Conservation (phyloP, 2,888 invertebrate genomes). For the Phania funesta region DNA sequence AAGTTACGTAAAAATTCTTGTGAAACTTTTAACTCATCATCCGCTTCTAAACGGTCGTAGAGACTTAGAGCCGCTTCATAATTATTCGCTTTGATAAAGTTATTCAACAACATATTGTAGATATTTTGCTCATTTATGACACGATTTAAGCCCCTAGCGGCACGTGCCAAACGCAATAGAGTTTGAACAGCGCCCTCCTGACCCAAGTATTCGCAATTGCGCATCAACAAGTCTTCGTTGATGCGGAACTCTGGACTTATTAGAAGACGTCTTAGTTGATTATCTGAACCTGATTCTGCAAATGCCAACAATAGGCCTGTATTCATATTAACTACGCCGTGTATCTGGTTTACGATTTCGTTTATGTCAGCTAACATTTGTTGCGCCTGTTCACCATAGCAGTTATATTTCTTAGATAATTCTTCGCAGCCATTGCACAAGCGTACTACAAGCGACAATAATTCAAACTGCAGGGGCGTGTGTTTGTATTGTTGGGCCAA, state of each 20-base stretch:
- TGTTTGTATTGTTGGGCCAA: constrained; percentile 82
- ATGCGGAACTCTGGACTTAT: constrained; percentile 82
- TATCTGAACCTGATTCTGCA: constrained; percentile 81
- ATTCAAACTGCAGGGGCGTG: constrained; percentile 85
- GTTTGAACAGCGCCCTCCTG: constrained; percentile 75
- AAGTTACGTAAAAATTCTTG: constrained; percentile 76
- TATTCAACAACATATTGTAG: constrained; percentile 76
- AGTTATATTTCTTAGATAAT: constrained; percentile 68
- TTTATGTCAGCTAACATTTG: constrained; percentile 78
- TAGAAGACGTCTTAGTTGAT: constrained; percentile 80
- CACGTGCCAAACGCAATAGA: constrained; percentile 76
- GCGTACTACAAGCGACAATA: constrained; percentile 81
- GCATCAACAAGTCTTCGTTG: constrained; percentile 81
- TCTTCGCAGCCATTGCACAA: constrained; percentile 72
- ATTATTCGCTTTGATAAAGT: constrained; percentile 76
- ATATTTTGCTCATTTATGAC: constrained; percentile 77
- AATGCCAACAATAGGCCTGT: constrained; percentile 80
- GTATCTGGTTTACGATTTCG: constrained; percentile 77
- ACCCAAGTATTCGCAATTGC: constrained; percentile 81
- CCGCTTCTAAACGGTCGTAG: constrained; percentile 76
- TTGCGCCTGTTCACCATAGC: constrained; percentile 74
- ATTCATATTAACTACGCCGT: constrained; percentile 80
- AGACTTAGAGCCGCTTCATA: constrained; percentile 75
- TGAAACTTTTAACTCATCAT: constrained; percentile 76
- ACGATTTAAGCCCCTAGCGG: constrained; percentile 75